Evolutionary conservation across 2,113 vertebrate species (phyloP).

Genomic region (Dicrurus megarhynchus): DNA sequence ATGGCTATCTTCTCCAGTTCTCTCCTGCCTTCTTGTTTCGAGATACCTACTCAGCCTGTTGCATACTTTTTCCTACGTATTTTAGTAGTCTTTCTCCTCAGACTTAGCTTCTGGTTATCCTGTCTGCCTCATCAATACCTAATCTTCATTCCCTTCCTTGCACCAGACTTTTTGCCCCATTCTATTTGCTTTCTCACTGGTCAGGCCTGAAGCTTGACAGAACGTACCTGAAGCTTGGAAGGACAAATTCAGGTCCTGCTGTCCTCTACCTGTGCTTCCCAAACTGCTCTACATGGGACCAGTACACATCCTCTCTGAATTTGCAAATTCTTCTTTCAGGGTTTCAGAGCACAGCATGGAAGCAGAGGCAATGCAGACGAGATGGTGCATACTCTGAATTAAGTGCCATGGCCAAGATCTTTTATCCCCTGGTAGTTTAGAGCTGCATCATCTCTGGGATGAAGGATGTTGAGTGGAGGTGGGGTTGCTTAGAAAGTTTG

Average conservation of each 20-base stretch:
- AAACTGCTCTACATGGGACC: not conserved
- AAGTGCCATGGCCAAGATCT: not conserved
- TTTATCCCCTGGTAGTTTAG: not conserved
- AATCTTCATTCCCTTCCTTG: not conserved
- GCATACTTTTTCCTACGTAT: not conserved
- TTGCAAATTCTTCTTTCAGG: not conserved
- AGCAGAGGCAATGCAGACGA: not conserved
- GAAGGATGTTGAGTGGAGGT: not conserved
- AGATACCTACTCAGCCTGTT: not conserved
- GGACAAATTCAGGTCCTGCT: not conserved
- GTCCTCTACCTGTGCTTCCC: not conserved
- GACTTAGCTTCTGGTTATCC: not conserved
- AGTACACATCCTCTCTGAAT: not conserved
- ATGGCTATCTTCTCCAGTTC: not conserved
- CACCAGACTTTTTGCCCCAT: not conserved
- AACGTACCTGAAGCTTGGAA: not conserved
- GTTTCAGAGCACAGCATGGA: not conserved
- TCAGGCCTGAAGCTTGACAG: not conserved
- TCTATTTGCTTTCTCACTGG: not conserved
- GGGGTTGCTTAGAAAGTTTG: not conserved
- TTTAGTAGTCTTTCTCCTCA: not conserved
- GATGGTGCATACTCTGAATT: not conserved
- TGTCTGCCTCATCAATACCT: not conserved
- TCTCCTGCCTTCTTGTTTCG: not conserved
- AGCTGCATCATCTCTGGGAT: not conserved